Evolutionary conservation across 2,113 vertebrate species (phyloP), one percentile per base, ranked within the genome.

Genomic region (Hepsetus odoe): DNA sequence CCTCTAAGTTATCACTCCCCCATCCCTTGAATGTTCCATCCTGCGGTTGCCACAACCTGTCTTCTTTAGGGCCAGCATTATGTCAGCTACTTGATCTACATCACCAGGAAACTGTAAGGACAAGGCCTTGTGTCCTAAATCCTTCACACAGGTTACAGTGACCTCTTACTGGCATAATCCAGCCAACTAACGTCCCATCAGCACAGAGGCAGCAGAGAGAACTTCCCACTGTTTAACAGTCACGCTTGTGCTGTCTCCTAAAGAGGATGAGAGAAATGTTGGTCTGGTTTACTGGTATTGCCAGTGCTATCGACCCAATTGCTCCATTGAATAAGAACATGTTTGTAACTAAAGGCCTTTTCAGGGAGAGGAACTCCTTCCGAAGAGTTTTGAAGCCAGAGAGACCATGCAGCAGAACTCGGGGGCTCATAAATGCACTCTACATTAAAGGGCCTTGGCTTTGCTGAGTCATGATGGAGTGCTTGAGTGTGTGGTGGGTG

Each of bases 401-500:
- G 51, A n/a, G 33, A 79, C 68, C 44, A 61, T 42, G 61, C 40
- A 58, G 56, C 55, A 67, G 12, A 78, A 68, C 49, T 9, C 10
- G 10, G 35, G 32, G 69, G 69, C 74, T 72, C 76, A 35, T 76
- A 72, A 72, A 67, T 64, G 72, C 67, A 20, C n/a, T 64, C 59
- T 28, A 5, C 22, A 67, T 42, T 67, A 62, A 56, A 62, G 76
- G 6, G 49, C 0, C 22, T 73, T 66, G 66, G 77, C 69, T 61
- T 24, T 28, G 73, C 81, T 77, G 87, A 88, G 69, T 88, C 89
- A 88, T 79, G 69, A 56, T 66, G 22, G 18, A 30, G 44, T n/a
- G 55, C 71, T 40, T 24, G 58, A 74, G 74, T 9, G 22, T 46
- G 38, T 24, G 58, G 28, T 72, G 61, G n/a, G n/a, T 80, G 76